A percentile compares a stretch with the other conserved stretches of the same genome.
Evolutionary conservation across 2,888 invertebrate genomes (phyloP).

Genomic region (Bibio marci): DNA sequence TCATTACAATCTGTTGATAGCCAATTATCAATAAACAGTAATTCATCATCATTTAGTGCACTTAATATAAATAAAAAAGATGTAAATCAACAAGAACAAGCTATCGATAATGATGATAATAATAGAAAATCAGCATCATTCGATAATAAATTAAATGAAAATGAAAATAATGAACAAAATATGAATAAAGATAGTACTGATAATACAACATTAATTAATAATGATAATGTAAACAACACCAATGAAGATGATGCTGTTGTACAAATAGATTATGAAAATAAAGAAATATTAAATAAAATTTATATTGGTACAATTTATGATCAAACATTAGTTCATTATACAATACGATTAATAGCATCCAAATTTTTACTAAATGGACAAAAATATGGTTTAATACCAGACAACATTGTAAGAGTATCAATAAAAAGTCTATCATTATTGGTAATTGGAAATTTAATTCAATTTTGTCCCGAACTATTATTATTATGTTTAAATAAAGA

Average conservation of each 20-base stretch:
- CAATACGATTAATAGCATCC: constrained; percentile 22
- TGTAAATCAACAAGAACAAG: constrained; percentile 5
- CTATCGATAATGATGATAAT: not conserved
- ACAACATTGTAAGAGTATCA: constrained; percentile 67
- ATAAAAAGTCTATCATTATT: constrained; percentile 75
- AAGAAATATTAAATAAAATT: constrained; percentile 11
- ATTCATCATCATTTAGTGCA: constrained; percentile 10
- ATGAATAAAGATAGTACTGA: not conserved
- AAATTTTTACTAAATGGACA: constrained; percentile 24
- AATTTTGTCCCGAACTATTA: constrained; percentile 55
- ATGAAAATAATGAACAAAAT: not conserved
- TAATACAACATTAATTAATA: too few relatives aligned
- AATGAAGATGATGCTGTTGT: too few relatives aligned
- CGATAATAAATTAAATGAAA: not conserved
- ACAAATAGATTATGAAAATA: too few relatives aligned
- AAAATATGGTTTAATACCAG: constrained; percentile 44
- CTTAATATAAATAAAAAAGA: constrained; percentile 13
- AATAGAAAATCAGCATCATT: not conserved
- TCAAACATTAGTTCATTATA: constrained; percentile 25
- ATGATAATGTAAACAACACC: too few relatives aligned
- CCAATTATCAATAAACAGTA: constrained; percentile 17
- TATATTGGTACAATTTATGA: constrained; percentile 26
- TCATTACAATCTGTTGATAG: constrained; percentile 22
- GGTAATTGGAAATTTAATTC: constrained; percentile 59
- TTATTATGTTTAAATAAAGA: constrained; percentile 45